Percentiles rank a stretch among this genome's conserved stretches.
Evolutionary conservation across 1,140 invertebrate genomes (phyloP).

Genomic region (Zaprionus ghesquierei): DNA sequence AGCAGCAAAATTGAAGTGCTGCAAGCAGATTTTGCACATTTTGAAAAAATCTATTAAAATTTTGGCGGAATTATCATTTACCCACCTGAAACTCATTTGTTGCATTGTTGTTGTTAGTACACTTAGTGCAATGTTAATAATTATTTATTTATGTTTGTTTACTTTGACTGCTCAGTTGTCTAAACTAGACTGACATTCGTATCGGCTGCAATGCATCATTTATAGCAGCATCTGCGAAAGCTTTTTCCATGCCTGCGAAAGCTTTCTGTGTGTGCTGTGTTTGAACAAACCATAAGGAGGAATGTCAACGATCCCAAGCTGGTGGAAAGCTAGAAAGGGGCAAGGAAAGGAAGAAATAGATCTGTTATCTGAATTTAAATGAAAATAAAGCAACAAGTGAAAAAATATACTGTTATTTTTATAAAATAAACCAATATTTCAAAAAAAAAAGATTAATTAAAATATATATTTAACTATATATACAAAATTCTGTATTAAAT

Average conservation of each 20-base stretch:
- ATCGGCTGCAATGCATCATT: conserved; percentile 49
- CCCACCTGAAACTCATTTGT: conserved; percentile 13
- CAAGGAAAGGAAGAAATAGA: too few relatives aligned
- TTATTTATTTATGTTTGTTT: not conserved
- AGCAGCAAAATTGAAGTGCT: conserved; percentile 43
- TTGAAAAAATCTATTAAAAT: not conserved
- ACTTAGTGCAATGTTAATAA: not conserved
- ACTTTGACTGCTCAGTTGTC: conserved; percentile 8
- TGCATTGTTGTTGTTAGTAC: conserved; percentile 13
- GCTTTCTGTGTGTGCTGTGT: conserved; percentile 56
- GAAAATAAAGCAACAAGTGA: too few relatives aligned
- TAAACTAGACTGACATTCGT: conserved; percentile 44
- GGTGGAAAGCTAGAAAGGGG: not conserved
- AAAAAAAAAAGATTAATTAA: too few relatives aligned
- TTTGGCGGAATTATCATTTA: not conserved
- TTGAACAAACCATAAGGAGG: conserved; percentile 54
- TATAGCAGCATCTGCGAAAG: conserved; percentile 49
- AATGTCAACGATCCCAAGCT: conserved; percentile 46
- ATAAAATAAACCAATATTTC: too few relatives aligned
- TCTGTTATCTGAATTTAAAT: too few relatives aligned
- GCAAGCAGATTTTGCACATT: not conserved
- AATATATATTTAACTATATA: too few relatives aligned
- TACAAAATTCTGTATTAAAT: too few relatives aligned
- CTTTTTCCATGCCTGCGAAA: conserved; percentile 26
- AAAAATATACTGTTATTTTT: too few relatives aligned